Evolutionary conservation across 2,797 vertebrate genomes (phyloP).

Genomic region (Mustela erminea): DNA sequence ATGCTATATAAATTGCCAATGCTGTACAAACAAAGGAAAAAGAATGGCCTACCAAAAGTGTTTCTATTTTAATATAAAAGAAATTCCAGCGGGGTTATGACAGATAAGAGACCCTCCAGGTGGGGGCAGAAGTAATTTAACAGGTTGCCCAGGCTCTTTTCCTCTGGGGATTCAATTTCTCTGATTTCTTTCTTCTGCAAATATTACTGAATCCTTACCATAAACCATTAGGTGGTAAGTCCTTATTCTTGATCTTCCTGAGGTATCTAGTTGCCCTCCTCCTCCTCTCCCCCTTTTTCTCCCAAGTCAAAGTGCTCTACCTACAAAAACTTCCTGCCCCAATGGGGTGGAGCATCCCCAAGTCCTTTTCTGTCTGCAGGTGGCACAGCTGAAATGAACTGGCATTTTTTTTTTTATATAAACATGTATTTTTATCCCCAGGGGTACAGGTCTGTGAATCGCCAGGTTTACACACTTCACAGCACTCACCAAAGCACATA

Average conservation of each 20-base stretch:
- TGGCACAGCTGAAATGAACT: conserved; percentile 2
- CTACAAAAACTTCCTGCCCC: background rate
- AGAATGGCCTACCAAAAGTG: background rate
- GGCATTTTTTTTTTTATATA: no score
- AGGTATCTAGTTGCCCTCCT: background rate
- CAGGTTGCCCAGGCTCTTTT: background rate
- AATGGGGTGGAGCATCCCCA: background rate
- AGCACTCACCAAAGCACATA: no score
- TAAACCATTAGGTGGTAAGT: background rate
- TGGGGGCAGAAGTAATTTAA: background rate
- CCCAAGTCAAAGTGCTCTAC: background rate
- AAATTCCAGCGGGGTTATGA: conserved; percentile 33
- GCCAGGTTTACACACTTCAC: no score
- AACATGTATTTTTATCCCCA: no score
- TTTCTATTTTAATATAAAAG: conserved; percentile 51
- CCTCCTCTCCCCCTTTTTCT: background rate
- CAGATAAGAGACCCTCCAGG: background rate
- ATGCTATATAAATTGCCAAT: conserved; percentile 26
- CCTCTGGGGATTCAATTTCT: conserved; percentile 4
- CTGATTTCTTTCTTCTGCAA: conserved; percentile 19
- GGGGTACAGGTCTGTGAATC: no score
- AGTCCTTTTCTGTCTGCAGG: background rate
- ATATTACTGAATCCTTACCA: background rate
- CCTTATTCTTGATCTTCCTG: background rate
- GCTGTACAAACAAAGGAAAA: conserved; percentile 19